Evolutionary conservation across 2,797 vertebrate species (phyloP).

Genomic region (Furcifer pardalis): DNA sequence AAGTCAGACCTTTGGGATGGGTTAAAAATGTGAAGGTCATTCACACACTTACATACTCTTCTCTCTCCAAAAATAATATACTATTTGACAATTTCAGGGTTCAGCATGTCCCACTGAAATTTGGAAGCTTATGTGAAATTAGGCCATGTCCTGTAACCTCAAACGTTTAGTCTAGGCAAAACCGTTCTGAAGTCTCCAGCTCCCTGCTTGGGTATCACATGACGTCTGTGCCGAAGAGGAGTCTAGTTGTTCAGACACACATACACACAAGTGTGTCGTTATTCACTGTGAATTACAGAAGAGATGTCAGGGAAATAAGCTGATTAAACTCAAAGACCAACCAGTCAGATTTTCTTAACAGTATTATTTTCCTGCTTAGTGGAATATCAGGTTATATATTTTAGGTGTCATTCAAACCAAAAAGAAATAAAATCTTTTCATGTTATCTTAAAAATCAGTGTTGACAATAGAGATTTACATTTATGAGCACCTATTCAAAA

Average conservation of each 20-base stretch:
- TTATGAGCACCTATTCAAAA: constrained; percentile 7
- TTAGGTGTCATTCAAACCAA: constrained; percentile 24
- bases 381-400: constrained; percentile 58
- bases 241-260: constrained; percentile 46
- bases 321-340: constrained; percentile 66
- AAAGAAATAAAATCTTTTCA: constrained; percentile 3
- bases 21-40: constrained; percentile 75
- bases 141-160: constrained; percentile 70
- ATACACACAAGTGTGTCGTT: background rate
- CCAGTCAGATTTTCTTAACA: constrained; percentile 54
- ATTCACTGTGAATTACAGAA: constrained; percentile 41
- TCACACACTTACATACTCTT: constrained; percentile 65
- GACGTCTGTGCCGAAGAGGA: constrained; percentile 69
- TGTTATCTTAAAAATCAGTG: constrained; percentile 29
- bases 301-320: constrained; percentile 65
- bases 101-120: constrained; percentile 73
- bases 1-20: constrained; percentile 69
- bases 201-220: constrained; percentile 71
- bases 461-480: constrained; percentile 24
- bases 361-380: constrained; percentile 61
- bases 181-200: constrained; percentile 68
- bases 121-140: constrained; percentile 73
- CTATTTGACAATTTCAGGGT: constrained; percentile 74
- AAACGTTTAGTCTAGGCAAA: constrained; percentile 74
- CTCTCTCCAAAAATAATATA: constrained; percentile 74